Percentiles rank a stretch among this genome's conserved stretches.
These are phyloP conservation scores for Myoxocephalus aenaeus DNA, from an alignment of 2,797 vertebrate species.

Conservation along the genomic window DNA sequence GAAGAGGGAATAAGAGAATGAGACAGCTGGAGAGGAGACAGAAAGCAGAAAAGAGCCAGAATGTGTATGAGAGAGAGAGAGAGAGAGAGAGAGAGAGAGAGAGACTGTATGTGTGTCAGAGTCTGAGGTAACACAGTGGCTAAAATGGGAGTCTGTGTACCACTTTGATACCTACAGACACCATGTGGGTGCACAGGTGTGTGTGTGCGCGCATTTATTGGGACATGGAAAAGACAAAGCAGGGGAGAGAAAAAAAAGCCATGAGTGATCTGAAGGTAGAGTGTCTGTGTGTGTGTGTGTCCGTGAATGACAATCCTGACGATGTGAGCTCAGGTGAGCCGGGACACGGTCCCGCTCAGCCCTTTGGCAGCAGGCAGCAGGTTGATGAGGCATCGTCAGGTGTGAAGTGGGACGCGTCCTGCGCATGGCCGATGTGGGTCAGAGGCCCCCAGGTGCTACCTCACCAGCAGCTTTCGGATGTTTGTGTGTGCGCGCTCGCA, in stretches of 20 bases:
- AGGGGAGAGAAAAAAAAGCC: conserved; percentile 14
- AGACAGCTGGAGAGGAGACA: conserved; percentile 57
- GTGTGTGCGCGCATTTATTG: conserved; percentile 29
- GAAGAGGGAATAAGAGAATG: conserved; percentile 67
- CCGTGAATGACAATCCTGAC: conserved; percentile 1
- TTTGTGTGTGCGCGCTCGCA: neutral
- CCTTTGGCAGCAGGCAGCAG: conserved; percentile 24
- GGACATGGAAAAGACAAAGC: conserved; percentile 28
- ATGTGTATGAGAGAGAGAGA: conserved; percentile 31
- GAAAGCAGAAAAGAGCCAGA: conserved; percentile 45
- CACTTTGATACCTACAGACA: conserved; percentile 56
- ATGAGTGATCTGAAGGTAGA: neutral
- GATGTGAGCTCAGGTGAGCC: conserved; percentile 47
- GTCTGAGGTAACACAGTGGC: conserved; percentile 53
- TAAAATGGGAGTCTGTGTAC: conserved; percentile 66
- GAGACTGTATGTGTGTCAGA: conserved; percentile 61
- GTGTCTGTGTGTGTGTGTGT: neutral
- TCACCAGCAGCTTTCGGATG: conserved; percentile 35
- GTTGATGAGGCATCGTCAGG: conserved; percentile 56
- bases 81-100: neutral
- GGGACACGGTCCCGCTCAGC: conserved; percentile 11
- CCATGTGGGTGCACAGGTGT: conserved; percentile 23
- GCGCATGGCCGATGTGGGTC: conserved; percentile 64
- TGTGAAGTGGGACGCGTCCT: conserved; percentile 54
- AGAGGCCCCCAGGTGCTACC: conserved; percentile 54